A percentile compares a stretch with the other conserved stretches of the same genome.
These are phyloP conservation scores for Saguinus midas DNA, from an alignment of 2,113 vertebrate species.

Conservation along the genomic window DNA sequence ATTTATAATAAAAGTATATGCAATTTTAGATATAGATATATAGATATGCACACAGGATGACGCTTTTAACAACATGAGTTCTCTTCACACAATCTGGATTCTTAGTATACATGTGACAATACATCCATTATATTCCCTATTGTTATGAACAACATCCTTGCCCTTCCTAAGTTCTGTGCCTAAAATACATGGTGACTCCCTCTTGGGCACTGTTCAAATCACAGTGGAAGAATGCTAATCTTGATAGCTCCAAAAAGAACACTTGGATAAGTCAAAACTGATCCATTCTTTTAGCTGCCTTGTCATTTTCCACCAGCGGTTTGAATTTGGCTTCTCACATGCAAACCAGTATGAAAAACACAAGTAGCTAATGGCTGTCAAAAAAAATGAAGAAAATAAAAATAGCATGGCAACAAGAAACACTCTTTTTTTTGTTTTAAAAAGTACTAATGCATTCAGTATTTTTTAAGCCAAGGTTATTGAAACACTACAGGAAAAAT, in stretches of 20 bases:
- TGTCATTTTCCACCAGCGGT: conserved; percentile 46
- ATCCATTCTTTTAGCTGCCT: neutral
- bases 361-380: conserved; percentile 29
- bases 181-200: neutral
- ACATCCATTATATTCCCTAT: neutral
- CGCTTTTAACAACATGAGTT: neutral
- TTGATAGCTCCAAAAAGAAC: conserved; percentile 44
- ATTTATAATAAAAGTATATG: neutral
- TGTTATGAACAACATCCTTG: neutral
- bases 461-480: conserved; percentile 19
- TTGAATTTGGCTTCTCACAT: conserved; percentile 53
- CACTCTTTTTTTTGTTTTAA: neutral
- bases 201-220: conserved; percentile 11
- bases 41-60: neutral
- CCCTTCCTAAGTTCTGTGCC: conserved; percentile 13
- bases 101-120: neutral
- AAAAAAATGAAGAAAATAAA: neutral
- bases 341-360: neutral
- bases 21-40: neutral
- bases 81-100: neutral
- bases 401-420: neutral
- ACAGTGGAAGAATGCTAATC: conserved; percentile 37
- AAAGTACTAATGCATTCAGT: neutral
- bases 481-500: neutral
- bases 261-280: conserved; percentile 33